These are phyloP conservation scores for Symphodus melops DNA, from an alignment of 2,113 vertebrate genomes.

Conservation along the genomic window DNA sequence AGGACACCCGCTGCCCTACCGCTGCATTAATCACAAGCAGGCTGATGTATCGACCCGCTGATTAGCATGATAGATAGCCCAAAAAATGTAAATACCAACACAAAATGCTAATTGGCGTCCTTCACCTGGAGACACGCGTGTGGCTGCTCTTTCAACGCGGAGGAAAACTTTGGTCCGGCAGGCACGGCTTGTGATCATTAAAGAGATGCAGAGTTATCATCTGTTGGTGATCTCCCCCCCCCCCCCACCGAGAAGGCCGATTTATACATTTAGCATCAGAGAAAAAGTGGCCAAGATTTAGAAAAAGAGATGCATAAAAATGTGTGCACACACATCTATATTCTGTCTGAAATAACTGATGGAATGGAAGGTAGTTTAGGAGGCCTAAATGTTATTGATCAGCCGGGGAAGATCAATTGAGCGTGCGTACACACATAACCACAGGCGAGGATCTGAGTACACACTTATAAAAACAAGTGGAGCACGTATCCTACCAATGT, in stretches of 20 bases:
- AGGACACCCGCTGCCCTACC: constrained; percentile 52
- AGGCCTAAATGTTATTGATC: constrained; percentile 77
- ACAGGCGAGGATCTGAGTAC: constrained; percentile 4
- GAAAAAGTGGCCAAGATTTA: constrained; percentile 18
- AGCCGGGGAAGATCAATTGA: constrained; percentile 64
- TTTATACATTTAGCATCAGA: constrained; percentile 36
- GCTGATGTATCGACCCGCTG: constrained; percentile 91
- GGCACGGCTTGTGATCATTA: constrained; percentile 46
- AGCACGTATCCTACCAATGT: not conserved
- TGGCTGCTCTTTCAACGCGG: constrained; percentile 19
- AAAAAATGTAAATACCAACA: constrained; percentile 95
- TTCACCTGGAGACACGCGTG: constrained; percentile 56
- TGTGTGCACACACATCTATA: constrained; percentile 19
- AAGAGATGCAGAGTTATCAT: constrained; percentile 56
- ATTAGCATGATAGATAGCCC: constrained; percentile 92
- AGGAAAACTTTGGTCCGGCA: constrained; percentile 41
- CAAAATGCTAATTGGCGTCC: constrained; percentile 62
- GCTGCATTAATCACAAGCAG: constrained; percentile 93
- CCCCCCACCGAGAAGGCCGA: constrained; percentile 36
- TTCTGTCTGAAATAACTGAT: constrained; percentile 56
- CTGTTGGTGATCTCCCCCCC: constrained; percentile 28
- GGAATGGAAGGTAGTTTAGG: constrained; percentile 70
- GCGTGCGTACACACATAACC: constrained; percentile 24
- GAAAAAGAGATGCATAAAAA: not conserved
- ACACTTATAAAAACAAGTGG: not conserved